These are phyloP conservation scores for Stenodera caucasica DNA, from an alignment of 2,888 invertebrate genomes.

Conservation along the genomic window DNA sequence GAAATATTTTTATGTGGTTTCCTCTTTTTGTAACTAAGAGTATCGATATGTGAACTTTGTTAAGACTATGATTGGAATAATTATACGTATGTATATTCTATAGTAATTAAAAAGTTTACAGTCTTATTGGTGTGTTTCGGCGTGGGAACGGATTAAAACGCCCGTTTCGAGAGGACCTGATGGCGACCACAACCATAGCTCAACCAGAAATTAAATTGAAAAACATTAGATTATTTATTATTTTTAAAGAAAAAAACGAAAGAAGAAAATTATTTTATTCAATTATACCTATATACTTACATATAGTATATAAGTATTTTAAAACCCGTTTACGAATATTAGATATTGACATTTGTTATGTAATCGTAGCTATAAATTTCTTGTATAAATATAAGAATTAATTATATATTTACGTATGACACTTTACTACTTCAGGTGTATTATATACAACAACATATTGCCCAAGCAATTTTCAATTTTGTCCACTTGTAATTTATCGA, in stretches of 20 bases:
- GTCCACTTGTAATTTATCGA: conserved; percentile 2
- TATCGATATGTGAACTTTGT: conserved; percentile 18
- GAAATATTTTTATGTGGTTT: too few species aligned
- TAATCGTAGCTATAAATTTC: neutral
- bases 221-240: neutral
- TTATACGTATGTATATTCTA: conserved; percentile 10
- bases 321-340: neutral
- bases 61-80: conserved; percentile 19
- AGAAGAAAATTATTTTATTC: too few species aligned
- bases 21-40: neutral
- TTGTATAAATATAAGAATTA: conserved; percentile 1
- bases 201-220: neutral
- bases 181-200: neutral
- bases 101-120: conserved; percentile 13
- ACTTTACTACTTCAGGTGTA: conserved; percentile 5
- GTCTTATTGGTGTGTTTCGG: neutral
- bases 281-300: too few species aligned
- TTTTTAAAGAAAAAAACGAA: too few species aligned
- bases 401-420: conserved; percentile 1
- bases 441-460: conserved; percentile 5
- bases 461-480: conserved; percentile 3
- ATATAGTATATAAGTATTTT: too few species aligned
- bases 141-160: conserved; percentile 9
- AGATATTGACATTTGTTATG: conserved; percentile 4
- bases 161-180: neutral